Percentiles rank a stretch among this genome's conserved stretches.
These are phyloP conservation scores for Agonopterix heracliana DNA, from an alignment of 2,888 invertebrate species.

Conservation along the genomic window DNA sequence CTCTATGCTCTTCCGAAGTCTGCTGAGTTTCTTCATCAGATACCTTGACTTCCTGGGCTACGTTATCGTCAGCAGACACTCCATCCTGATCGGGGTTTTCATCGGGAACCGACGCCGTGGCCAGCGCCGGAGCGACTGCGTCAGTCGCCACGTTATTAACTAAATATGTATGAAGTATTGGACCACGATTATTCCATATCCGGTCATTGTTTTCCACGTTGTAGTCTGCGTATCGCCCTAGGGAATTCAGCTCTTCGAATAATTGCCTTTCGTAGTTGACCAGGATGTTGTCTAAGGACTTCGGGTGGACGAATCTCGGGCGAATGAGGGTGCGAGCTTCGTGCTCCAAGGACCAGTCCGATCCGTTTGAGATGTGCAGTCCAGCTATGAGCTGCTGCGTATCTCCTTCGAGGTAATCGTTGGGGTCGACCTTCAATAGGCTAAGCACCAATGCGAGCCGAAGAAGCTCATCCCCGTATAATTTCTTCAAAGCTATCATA, in stretches of 20 bases:
- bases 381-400: slow-evolving; percentile 71
- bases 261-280: slow-evolving; percentile 83
- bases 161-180: slow-evolving; percentile 68
- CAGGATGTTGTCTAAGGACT: slow-evolving; percentile 81
- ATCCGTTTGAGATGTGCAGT: slow-evolving; percentile 79
- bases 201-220: slow-evolving; percentile 59
- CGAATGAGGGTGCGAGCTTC: slow-evolving; percentile 74
- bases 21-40: slow-evolving; percentile 32
- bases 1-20: slow-evolving; percentile 24
- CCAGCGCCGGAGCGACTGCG: slow-evolving; percentile 56
- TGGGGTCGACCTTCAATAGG: slow-evolving; percentile 85
- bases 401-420: slow-evolving; percentile 79
- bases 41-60: slow-evolving; percentile 64
- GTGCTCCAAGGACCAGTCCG: slow-evolving; percentile 80
- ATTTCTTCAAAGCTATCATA: slow-evolving; percentile 89
- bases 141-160: slow-evolving; percentile 66
- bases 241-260: slow-evolving; percentile 83
- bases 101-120: slow-evolving; percentile 39
- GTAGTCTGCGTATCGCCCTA: slow-evolving; percentile 69
- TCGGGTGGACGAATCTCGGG: slow-evolving; percentile 81
- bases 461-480: slow-evolving; percentile 87
- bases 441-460: slow-evolving; percentile 88
- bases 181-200: slow-evolving; percentile 53
- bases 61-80: slow-evolving; percentile 65
- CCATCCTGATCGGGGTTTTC: slow-evolving; percentile 42